Conservation (phyloP, 1,140 invertebrate species). For the Asbolus verrucosus region DNA sequence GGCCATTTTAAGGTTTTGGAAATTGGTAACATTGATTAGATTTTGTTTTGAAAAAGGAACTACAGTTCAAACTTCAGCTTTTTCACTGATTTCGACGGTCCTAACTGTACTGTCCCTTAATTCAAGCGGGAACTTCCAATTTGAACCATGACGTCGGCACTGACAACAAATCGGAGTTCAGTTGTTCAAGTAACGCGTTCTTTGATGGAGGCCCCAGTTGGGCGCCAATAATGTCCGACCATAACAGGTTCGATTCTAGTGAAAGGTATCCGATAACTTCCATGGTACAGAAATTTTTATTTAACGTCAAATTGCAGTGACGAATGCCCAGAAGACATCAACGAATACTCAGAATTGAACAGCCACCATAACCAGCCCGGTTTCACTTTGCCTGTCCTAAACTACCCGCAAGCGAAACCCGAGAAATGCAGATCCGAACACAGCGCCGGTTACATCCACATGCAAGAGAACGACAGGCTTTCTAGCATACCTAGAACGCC, state of each 20-base stretch:
- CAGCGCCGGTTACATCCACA: not conserved
- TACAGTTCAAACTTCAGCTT: no score
- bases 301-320: constrained; percentile 54
- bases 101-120: no score
- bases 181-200: constrained; percentile 48
- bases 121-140: constrained; percentile 61
- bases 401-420: constrained; percentile 47
- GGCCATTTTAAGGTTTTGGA: no score
- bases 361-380: constrained; percentile 46
- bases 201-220: constrained; percentile 21
- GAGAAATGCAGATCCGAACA: constrained; percentile 24
- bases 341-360: constrained; percentile 60
- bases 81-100: no score
- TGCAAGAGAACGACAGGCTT: constrained; percentile 7
- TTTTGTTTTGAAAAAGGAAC: no score
- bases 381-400: constrained; percentile 46
- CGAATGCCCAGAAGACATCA: constrained; percentile 57
- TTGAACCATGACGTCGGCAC: constrained; percentile 61
- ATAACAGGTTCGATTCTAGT: constrained; percentile 45
- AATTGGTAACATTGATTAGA: no score
- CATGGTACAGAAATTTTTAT: no score
- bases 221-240: constrained; percentile 36
- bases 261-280: no score
- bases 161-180: constrained; percentile 59
- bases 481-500: constrained; percentile 43